Evolutionary conservation across 2,113 vertebrate genomes (phyloP).

Genomic region (Peromyscus californicus): DNA sequence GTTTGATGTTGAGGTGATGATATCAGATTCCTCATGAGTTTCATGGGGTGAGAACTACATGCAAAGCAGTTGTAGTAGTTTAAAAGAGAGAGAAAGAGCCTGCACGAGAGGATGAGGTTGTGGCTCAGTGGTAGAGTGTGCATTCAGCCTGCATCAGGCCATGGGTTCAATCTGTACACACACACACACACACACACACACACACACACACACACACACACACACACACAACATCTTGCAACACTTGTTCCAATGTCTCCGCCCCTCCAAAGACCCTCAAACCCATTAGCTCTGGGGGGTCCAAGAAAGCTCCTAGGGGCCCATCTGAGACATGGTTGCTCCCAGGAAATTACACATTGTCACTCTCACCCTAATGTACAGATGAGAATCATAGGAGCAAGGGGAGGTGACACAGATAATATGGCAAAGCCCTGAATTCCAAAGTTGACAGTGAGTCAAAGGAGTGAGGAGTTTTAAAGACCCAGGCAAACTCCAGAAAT

Average conservation of each 20-base stretch:
- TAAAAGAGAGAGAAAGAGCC: constrained; percentile 28
- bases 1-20: constrained; percentile 60
- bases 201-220: too few species aligned
- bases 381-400: not conserved
- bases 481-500: not conserved
- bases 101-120: not conserved
- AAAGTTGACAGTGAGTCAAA: not conserved
- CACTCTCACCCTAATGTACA: not conserved
- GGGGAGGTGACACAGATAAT: not conserved
- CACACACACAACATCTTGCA: not conserved
- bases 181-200: not conserved
- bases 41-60: constrained; percentile 55
- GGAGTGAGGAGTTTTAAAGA: constrained; percentile 40
- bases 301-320: not conserved
- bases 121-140: not conserved
- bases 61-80: constrained; percentile 38
- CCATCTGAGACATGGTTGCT: not conserved
- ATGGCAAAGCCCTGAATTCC: not conserved
- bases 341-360: not conserved
- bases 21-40: constrained; percentile 47
- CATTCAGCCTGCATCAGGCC: not conserved
- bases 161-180: not conserved
- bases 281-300: not conserved
- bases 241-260: not conserved
- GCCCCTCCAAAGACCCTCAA: not conserved